Conservation (phyloP, 2,797 vertebrate genomes). For the Lemur catta region DNA sequence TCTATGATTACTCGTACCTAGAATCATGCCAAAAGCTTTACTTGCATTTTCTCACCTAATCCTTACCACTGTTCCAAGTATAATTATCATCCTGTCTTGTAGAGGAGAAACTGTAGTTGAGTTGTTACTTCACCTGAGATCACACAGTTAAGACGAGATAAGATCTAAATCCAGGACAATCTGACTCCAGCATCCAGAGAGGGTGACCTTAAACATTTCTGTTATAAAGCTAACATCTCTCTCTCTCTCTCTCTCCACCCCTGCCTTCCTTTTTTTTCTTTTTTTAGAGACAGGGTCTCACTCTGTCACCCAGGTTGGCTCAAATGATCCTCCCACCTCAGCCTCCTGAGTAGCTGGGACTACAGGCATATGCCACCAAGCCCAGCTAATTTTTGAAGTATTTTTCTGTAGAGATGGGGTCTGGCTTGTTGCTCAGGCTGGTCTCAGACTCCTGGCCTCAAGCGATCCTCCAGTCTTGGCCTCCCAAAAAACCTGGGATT, state of each 20-base stretch:
- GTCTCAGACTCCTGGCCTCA: neutral
- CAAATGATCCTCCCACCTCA: neutral
- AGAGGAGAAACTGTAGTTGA: constrained; percentile 32
- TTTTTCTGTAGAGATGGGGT: neutral
- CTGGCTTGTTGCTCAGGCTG: neutral
- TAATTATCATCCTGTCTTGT: constrained; percentile 2
- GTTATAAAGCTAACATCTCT: neutral
- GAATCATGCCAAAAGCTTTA: neutral
- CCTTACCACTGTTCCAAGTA: constrained; percentile 11
- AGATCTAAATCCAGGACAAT: constrained; percentile 20
- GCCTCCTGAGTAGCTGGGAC: neutral
- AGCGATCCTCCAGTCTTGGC: neutral
- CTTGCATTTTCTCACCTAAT: constrained; percentile 27
- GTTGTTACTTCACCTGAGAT: constrained; percentile 43
- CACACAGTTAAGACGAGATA: constrained; percentile 3
- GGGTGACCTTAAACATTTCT: constrained; percentile 6
- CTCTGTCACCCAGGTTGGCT: neutral
- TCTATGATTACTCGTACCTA: neutral
- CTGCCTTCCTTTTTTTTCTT: neutral
- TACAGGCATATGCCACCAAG: no score
- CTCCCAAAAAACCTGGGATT: neutral
- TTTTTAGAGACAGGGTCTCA: neutral
- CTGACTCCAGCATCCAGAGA: neutral
- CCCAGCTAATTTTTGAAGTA: neutral
- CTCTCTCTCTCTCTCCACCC: no score